These are phyloP conservation scores for Ataeniobius toweri DNA, from an alignment of 2,797 vertebrate genomes.

Conservation along the genomic window DNA sequence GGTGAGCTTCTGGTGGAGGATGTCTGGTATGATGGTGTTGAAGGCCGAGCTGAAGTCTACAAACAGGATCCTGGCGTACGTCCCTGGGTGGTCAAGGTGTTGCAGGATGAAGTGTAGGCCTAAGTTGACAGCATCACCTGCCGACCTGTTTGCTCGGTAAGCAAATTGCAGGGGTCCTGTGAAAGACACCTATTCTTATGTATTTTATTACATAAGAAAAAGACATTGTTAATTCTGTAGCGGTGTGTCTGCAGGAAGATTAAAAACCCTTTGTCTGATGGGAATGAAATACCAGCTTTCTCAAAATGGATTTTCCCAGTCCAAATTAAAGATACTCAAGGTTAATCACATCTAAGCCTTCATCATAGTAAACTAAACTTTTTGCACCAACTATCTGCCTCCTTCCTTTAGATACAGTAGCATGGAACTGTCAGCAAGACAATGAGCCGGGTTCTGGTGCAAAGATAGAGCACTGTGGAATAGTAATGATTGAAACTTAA, in stretches of 20 bases:
- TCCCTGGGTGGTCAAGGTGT: too few relatives aligned
- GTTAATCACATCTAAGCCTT: slow-evolving; percentile 65
- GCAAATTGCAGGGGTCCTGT: too few relatives aligned
- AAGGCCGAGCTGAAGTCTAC: too few relatives aligned
- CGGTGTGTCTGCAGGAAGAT: slow-evolving; percentile 56
- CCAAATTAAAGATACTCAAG: slow-evolving; percentile 54
- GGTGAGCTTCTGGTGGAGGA: too few relatives aligned
- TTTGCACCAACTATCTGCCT: slow-evolving; percentile 49
- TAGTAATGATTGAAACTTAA: background rate
- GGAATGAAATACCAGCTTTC: slow-evolving; percentile 61
- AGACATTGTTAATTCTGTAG: slow-evolving; percentile 1
- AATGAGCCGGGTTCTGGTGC: background rate
- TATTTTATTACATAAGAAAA: background rate
- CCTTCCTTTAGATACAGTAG: slow-evolving; percentile 34
- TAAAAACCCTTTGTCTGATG: slow-evolving; percentile 58
- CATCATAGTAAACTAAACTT: slow-evolving; percentile 59
- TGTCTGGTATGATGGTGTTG: too few relatives aligned
- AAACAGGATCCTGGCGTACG: too few relatives aligned
- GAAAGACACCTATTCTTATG: too few relatives aligned
- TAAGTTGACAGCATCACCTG: too few relatives aligned
- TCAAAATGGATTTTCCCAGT: slow-evolving; percentile 60
- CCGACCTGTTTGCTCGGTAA: too few relatives aligned
- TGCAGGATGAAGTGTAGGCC: too few relatives aligned
- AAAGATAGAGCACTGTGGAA: slow-evolving; percentile 6
- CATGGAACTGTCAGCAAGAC: slow-evolving; percentile 3